These are phyloP conservation scores for Buceros bicornis DNA, from an alignment of 2,797 vertebrate genomes.

Conservation along the genomic window DNA sequence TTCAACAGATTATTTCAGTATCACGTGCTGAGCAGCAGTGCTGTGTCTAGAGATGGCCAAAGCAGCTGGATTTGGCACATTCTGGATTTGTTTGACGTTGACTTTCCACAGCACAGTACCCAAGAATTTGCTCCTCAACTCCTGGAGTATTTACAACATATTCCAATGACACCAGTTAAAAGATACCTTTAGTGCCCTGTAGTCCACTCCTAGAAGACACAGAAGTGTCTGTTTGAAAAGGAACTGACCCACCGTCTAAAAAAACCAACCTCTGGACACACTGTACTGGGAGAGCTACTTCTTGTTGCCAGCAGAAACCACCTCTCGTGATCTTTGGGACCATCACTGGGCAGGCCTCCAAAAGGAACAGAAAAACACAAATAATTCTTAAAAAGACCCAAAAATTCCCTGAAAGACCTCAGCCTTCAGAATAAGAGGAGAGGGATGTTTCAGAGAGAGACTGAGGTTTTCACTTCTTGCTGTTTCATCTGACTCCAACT, in stretches of 20 bases:
- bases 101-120: not conserved
- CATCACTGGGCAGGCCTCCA: not conserved
- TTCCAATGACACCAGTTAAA: not conserved
- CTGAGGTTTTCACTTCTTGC: not conserved
- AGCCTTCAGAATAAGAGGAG: not conserved
- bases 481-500: not conserved
- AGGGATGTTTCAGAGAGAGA: not conserved
- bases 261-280: not conserved
- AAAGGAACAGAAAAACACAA: not conserved
- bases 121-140: not conserved
- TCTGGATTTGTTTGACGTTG: not conserved
- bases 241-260: not conserved
- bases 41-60: not conserved
- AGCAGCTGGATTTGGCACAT: not conserved
- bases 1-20: not conserved
- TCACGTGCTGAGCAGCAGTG: fast-evolving
- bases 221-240: not conserved
- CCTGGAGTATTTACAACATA: not conserved
- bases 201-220: not conserved
- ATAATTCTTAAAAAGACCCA: not conserved
- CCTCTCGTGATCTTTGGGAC: not conserved
- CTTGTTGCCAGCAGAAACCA: not conserved
- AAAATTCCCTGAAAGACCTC: not conserved
- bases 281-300: not conserved
- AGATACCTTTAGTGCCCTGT: not conserved